A percentile compares a stretch with the other conserved stretches of the same genome.
phyloP scores from a whole-genome alignment of 2,113 vertebrate genomes.

The Mormyrus lacerda region DNA sequence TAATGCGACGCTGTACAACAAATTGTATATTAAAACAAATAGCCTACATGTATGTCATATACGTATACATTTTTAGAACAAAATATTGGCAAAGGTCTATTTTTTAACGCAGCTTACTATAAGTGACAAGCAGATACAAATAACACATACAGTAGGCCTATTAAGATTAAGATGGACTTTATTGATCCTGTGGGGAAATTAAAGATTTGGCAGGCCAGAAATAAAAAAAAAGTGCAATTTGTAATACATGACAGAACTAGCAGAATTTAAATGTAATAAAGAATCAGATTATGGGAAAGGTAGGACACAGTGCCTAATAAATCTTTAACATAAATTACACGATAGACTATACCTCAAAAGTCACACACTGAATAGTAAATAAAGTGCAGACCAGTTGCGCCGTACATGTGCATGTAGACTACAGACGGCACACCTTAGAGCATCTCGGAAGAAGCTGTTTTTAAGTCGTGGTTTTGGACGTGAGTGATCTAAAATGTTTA shows the following conservation, averaged over 20 bases:
- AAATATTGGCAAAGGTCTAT: neutral
- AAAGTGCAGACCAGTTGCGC: neutral
- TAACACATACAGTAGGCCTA: neutral
- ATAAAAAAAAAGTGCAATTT: neutral
- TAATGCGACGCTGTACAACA: neutral
- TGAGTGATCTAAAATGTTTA: neutral
- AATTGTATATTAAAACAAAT: neutral
- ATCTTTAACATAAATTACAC: neutral
- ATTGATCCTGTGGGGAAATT: neutral
- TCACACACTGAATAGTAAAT: neutral
- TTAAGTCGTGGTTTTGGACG: neutral
- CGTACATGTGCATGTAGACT: neutral
- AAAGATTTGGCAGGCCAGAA: neutral
- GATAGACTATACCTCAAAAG: neutral
- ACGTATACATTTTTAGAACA: neutral
- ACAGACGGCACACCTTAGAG: neutral
- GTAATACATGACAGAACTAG: neutral
- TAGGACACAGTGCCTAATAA: neutral
- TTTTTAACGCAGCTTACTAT: neutral
- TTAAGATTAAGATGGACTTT: neutral
- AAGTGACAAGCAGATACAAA: neutral
- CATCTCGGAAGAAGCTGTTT: neutral
- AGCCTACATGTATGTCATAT: neutral
- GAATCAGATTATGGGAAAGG: neutral
- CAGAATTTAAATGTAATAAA: neutral